Conservation (phyloP, 2,888 invertebrate species). For the Allolobophora icterica region DNA sequence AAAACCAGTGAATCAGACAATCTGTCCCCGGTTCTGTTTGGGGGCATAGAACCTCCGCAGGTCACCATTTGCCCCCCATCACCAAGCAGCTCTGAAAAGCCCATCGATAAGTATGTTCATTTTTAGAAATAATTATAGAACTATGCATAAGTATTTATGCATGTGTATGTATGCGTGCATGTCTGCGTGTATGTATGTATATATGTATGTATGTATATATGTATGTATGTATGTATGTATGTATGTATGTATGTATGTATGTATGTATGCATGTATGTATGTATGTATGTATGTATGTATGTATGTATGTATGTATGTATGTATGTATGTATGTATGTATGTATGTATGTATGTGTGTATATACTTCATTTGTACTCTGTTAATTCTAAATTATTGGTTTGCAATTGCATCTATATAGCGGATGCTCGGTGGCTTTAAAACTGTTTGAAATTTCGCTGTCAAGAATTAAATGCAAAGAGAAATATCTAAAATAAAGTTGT, state of each 20-base stretch:
- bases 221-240: no score
- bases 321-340: no score
- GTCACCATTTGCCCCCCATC: slow-evolving; percentile 74
- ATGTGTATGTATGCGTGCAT: no score
- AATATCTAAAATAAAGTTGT: background rate
- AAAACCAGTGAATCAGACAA: slow-evolving; percentile 3
- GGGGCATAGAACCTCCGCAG: slow-evolving; percentile 68
- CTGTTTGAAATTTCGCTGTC: background rate
- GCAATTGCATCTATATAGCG: background rate
- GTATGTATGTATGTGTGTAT: no score
- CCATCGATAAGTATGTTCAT: slow-evolving; percentile 51
- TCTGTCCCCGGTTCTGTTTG: background rate
- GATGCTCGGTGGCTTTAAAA: no score
- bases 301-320: no score
- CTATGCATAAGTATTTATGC: background rate
- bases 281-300: no score
- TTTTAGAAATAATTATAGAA: background rate
- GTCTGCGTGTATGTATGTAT: no score
- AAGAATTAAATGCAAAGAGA: background rate
- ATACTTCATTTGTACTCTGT: no score
- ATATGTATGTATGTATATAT: no score
- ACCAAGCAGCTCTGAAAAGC: slow-evolving; percentile 64
- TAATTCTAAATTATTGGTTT: background rate
- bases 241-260: no score
- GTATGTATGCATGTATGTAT: no score